Conservation (phyloP, 2,888 invertebrate genomes). For the Stenodema calcarata region DNA sequence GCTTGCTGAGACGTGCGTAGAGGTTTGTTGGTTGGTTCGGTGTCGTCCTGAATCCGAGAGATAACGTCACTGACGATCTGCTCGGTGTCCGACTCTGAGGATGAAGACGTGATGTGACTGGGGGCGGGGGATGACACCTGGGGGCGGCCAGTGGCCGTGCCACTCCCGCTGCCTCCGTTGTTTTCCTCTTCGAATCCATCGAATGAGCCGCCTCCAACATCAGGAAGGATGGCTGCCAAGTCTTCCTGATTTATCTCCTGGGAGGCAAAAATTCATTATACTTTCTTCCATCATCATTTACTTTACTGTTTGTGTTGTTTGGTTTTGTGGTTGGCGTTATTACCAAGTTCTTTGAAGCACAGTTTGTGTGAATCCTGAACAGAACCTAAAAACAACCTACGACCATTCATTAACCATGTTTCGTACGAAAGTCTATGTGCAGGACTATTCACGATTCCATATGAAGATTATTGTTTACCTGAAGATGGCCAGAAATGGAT, state of each 20-base stretch:
- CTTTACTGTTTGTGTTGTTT: too few species aligned
- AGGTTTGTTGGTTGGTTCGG: conserved; percentile 46
- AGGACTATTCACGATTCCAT: too few species aligned
- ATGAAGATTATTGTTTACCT: conserved; percentile 56
- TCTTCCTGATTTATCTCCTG: conserved; percentile 80
- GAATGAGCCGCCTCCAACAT: conserved; percentile 65
- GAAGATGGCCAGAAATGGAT: conserved; percentile 58
- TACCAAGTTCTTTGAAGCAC: too few species aligned
- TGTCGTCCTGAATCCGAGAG: conserved; percentile 69
- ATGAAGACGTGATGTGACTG: conserved; percentile 63
- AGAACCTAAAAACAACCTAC: too few species aligned
- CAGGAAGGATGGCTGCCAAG: conserved; percentile 78
- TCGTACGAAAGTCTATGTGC: too few species aligned
- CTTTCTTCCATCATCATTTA: neutral
- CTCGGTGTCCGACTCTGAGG: conserved; percentile 76
- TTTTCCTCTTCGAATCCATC: conserved; percentile 67
- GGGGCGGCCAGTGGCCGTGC: neutral
- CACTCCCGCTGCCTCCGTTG: conserved; percentile 55
- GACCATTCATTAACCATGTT: too few species aligned
- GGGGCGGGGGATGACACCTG: conserved; percentile 43
- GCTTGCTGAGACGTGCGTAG: neutral
- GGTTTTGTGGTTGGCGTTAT: too few species aligned
- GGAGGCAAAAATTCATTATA: neutral
- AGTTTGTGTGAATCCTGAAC: too few species aligned
- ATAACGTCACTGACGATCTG: conserved; percentile 79